These are phyloP conservation scores for Apocrypta bakeri DNA, from an alignment of 1,140 invertebrate species.

Conservation along the genomic window DNA sequence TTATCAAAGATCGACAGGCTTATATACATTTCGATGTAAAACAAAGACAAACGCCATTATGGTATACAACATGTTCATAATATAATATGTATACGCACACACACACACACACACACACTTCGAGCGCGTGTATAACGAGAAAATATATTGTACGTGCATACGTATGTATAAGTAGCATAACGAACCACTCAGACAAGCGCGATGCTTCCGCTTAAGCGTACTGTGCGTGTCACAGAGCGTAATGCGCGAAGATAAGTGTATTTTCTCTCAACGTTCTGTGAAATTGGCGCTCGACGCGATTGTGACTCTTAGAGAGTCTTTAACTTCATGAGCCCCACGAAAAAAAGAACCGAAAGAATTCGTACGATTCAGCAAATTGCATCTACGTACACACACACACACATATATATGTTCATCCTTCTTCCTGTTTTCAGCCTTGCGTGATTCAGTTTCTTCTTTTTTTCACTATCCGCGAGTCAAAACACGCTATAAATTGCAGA, in stretches of 20 bases:
- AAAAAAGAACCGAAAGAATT: not conserved
- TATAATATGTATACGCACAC: no score
- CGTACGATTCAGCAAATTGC: not conserved
- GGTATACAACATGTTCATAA: no score
- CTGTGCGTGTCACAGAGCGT: not conserved
- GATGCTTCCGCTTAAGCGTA: not conserved
- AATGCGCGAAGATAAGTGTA: not conserved
- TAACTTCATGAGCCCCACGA: not conserved
- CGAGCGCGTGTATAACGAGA: not conserved
- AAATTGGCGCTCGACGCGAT: not conserved
- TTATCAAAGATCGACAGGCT: no score
- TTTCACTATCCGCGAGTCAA: not conserved
- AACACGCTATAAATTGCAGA: no score
- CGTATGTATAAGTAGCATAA: not conserved
- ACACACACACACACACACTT: no score
- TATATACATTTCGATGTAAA: no score
- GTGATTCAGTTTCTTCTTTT: not conserved
- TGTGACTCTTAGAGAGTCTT: not conserved
- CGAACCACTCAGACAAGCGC: not conserved
- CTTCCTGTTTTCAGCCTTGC: not conserved
- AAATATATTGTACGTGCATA: not conserved
- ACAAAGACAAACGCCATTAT: no score
- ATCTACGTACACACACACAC: no score
- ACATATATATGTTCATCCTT: not conserved
- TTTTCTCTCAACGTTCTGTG: not conserved